Conservation (phyloP, 23 tunicate species). For the Halocynthia aurantium region DNA sequence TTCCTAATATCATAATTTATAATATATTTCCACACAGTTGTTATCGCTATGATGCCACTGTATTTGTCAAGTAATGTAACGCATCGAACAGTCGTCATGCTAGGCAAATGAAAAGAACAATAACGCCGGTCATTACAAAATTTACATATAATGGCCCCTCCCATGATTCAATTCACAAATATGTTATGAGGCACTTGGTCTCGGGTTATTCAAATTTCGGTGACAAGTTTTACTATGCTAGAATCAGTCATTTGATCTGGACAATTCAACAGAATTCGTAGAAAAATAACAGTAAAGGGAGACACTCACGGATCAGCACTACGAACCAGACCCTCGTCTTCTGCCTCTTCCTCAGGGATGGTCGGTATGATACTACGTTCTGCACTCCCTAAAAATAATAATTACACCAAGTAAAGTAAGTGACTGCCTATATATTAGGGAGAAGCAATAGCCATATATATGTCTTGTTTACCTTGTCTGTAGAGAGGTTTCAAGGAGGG, state of each 20-base stretch:
- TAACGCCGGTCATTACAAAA: no score
- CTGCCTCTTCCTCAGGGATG: constrained; percentile 52
- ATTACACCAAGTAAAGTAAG: not conserved
- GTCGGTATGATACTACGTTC: constrained; percentile 52
- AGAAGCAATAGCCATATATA: not conserved
- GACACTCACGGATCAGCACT: constrained; percentile 84
- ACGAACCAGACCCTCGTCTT: constrained; percentile 53
- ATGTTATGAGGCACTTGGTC: no score
- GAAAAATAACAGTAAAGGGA: not conserved
- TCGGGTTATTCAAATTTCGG: not conserved
- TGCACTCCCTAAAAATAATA: constrained; percentile 29
- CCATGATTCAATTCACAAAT: no score
- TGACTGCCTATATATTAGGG: not conserved
- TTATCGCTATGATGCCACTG: no score
- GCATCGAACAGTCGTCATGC: no score
- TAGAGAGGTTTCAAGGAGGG: constrained; percentile 41
- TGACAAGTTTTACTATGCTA: not conserved
- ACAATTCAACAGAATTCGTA: not conserved
- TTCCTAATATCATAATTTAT: no score
- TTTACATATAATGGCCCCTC: no score
- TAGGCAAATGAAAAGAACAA: no score
- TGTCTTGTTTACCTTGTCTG: constrained; percentile 55
- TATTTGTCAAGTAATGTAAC: no score
- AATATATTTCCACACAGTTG: no score
- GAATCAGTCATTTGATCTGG: not conserved